Conservation (phyloP, 2,113 vertebrate species). For the Platysternon megacephalum region DNA sequence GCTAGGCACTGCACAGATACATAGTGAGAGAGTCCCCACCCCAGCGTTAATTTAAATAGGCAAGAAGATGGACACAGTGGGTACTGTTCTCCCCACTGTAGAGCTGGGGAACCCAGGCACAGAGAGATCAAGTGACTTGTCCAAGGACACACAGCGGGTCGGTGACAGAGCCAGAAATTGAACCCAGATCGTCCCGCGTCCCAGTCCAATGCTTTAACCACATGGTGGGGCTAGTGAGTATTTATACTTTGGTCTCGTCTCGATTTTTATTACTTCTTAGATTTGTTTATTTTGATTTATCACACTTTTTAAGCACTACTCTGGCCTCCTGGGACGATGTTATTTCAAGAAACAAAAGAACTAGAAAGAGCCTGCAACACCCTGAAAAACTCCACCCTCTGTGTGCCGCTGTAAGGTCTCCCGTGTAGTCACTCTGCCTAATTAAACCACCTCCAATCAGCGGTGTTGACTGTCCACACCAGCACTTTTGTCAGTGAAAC, state of each 20-base stretch:
- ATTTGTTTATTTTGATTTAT: neutral
- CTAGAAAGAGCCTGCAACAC: neutral
- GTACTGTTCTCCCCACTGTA: neutral
- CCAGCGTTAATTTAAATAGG: neutral
- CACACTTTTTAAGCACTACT: neutral
- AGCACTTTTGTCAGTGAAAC: too few species aligned
- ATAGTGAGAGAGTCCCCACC: neutral
- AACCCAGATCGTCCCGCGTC: neutral
- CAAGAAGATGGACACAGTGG: neutral
- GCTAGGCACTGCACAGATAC: neutral
- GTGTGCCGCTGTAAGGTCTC: too few species aligned
- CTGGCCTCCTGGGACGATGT: neutral
- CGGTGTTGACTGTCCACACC: too few species aligned
- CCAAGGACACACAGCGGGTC: neutral
- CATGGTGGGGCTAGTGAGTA: neutral
- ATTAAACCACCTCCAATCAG: too few species aligned
- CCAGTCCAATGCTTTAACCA: neutral
- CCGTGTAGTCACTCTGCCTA: too few species aligned
- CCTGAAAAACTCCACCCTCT: neutral
- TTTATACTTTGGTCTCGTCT: too few species aligned
- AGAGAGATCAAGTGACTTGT: neutral
- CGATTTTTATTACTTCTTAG: neutral
- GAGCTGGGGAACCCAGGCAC: neutral
- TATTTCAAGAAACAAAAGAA: neutral
- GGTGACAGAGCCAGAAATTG: neutral